Evolutionary conservation across 2,797 vertebrate genomes (phyloP).

Genomic region (Pelobates cultripes): DNA sequence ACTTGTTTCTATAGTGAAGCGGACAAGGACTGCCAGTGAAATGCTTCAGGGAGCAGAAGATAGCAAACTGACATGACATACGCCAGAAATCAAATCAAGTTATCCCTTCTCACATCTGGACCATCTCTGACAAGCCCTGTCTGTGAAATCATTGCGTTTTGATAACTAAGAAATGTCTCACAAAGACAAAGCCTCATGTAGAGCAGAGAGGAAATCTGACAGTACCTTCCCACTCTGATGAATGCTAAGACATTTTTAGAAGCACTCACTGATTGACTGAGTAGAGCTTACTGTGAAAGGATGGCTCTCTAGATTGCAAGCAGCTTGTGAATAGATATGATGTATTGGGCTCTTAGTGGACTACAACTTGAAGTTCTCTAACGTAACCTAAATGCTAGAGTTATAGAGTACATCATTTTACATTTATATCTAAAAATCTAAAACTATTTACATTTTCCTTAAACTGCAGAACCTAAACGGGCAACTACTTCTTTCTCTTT

Average conservation of each 20-base stretch:
- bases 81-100: slow-evolving; percentile 58
- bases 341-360: too few species aligned
- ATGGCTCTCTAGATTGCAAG: too few species aligned
- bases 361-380: too few species aligned
- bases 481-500: too few species aligned
- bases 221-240: not conserved
- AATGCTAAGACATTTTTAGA: slow-evolving; percentile 22
- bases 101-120: slow-evolving; percentile 40
- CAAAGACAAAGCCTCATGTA: slow-evolving; percentile 48
- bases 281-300: slow-evolving; percentile 6
- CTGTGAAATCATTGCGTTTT: slow-evolving; percentile 57
- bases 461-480: too few species aligned
- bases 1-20: not conserved
- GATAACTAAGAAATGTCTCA: slow-evolving; percentile 52
- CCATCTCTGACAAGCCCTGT: slow-evolving; percentile 56
- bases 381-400: too few species aligned
- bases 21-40: not conserved
- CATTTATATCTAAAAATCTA: too few species aligned
- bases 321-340: too few species aligned
- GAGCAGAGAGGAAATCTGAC: slow-evolving; percentile 6
- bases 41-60: slow-evolving; percentile 47
- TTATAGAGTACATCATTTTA: too few species aligned
- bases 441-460: too few species aligned
- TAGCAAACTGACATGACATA: slow-evolving; percentile 24
- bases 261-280: slow-evolving; percentile 33